Base-by-base conservation (phyloP, 2,888 invertebrate species). In the Tubulanus polymorphus region DNA sequence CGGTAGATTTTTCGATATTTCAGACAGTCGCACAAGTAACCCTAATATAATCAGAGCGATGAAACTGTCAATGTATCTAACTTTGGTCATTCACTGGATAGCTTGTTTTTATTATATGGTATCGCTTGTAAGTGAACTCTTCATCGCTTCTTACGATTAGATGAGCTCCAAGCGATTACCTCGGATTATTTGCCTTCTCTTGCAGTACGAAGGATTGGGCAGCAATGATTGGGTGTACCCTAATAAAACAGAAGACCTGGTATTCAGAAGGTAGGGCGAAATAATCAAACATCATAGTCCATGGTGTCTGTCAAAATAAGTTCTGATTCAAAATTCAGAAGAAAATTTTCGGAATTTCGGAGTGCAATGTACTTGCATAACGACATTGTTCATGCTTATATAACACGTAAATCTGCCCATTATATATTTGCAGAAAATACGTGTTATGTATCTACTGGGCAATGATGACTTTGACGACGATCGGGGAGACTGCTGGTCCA, bases 21-120 rank as follows among this genome's bases (percentile, higher is more conserved):
- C 68, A 0, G 71, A 71, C 54, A 75, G 75, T 53, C 71, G 70
- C 3, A 74, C 75, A 10, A 68, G 71, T 53, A 70, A 68, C 51
- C 75, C 75, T 0, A 72, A 73, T 53, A 52, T 68, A n/a, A 61
- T 73, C 27, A 65, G 75, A 23, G 74, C 73, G 0, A 63, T 70
- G 47, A 69, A 72, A 51, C 64, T 75, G n/a, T 64, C 70, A 5
- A 55, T 74, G n/a, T 69, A 71, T 51, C 65, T 75, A 30, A 68
- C 70, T 56, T 57, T 72, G 20, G 70, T 74, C 28, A 74, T 75
- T 27, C 75, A 75, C 56, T 75, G 75, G 75, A 71, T 73, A 18
- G 75, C 68, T 0, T 75, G 75, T 57, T 57, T 72, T 8, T 75
- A 75, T 53, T 73, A 74, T 58, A 67, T 74, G 48, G 48, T 74